Evolutionary conservation across 2,797 vertebrate species (phyloP), one percentile per base, ranked within the genome.

Genomic region (Arrhamphus sclerolepis): DNA sequence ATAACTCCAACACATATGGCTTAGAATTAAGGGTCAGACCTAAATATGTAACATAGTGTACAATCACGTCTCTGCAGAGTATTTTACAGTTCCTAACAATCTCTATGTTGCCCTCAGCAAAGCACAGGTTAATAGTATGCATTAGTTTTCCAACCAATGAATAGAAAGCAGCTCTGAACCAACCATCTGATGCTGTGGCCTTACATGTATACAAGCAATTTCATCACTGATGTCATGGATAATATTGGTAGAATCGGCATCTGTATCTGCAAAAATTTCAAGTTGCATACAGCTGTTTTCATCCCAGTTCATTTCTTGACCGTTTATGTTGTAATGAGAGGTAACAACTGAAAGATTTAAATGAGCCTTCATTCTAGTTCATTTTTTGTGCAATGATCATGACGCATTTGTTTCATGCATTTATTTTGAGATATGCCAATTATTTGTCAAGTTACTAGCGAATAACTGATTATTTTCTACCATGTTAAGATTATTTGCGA

Each of bases 81-180:
- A 10, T 65, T 65, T 56, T 58, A 39, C 6, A 4, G 4, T 29
- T 66, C 53, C 7, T 18, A 40, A 49, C 22, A 2, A 53, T 56
- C 19, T 56, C 46, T 16, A 6, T 43, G 22, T 55, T 50, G 43
- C 56, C 20, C 46, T 39, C 21, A 46, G 29, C 28, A 14, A 24
- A 34, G 44, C 56, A 31, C 14, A 54, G 62, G 60, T 64, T 70
- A 80, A 70, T 54, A 20, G 11, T 63, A 65, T 74, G 62, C 51
- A 74, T 56, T 62, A 13, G 9, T 61, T 65, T 77, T n/a, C 19
- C n/a, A 59, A 26, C 29, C n/a, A 59, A 55, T 48, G 50, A 68
- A 72, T 6, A 41, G 19, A 19, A 70, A 67, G 39, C 17, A 21
- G 18, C n/a, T 28, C 17, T 22, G 14, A 39, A 31, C 19, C 19